These are phyloP conservation scores for Menidia beryllina DNA, from an alignment of 2,113 vertebrate species.

Conservation along the genomic window DNA sequence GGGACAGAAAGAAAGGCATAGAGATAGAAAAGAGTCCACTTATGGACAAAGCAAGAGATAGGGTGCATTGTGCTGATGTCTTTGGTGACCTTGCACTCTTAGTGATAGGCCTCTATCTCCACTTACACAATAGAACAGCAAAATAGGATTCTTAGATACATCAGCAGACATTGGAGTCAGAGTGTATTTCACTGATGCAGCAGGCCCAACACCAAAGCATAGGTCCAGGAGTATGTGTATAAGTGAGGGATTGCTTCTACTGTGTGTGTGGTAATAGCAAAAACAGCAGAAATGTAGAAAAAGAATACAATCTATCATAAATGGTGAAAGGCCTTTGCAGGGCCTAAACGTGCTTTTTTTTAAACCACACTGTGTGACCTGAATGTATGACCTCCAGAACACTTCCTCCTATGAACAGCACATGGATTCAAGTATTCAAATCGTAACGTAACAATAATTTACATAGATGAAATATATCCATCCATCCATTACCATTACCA, in stretches of 20 bases:
- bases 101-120: constrained; percentile 71
- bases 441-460: no score
- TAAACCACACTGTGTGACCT: constrained; percentile 64
- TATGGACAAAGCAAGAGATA: constrained; percentile 62
- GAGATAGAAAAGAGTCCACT: constrained; percentile 43
- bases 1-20: constrained; percentile 7
- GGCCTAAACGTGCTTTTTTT: constrained; percentile 63
- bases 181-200: constrained; percentile 66
- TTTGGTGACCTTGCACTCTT: constrained; percentile 76
- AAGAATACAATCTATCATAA: constrained; percentile 69
- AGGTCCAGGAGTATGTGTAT: constrained; percentile 24
- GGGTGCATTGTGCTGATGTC: constrained; percentile 71
- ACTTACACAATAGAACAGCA: constrained; percentile 70
- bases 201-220: constrained; percentile 34
- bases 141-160: constrained; percentile 78
- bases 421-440: constrained; percentile 30
- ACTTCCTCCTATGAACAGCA: constrained; percentile 24
- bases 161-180: constrained; percentile 54
- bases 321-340: constrained; percentile 58
- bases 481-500: no score
- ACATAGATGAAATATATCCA: no score
- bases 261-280: constrained; percentile 37
- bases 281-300: constrained; percentile 61
- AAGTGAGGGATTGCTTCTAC: constrained; percentile 4
- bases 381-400: constrained; percentile 37